Conservation (phyloP, 2,888 invertebrate species). For the Drosophila sordidapex region DNA sequence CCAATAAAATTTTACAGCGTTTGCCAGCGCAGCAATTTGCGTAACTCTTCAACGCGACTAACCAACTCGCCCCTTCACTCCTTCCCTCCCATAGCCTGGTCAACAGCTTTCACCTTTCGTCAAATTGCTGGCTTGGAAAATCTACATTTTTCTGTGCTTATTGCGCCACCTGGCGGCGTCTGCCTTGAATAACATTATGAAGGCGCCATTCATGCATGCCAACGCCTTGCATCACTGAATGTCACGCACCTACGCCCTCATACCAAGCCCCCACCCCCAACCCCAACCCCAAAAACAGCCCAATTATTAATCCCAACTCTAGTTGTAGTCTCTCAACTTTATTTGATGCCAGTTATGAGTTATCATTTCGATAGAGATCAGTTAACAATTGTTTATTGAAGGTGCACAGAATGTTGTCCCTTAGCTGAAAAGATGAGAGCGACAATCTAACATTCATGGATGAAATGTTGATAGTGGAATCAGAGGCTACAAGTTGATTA, state of each 20-base stretch:
- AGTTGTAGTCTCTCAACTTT: too few relatives aligned
- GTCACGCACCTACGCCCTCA: background rate
- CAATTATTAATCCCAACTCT: background rate
- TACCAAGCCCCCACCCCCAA: background rate
- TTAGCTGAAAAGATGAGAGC: background rate
- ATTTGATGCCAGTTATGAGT: background rate
- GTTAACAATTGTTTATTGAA: background rate
- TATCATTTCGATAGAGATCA: background rate
- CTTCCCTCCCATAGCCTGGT: constrained; percentile 32
- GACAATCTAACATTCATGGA: background rate
- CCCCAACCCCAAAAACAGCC: background rate
- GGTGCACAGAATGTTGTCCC: background rate
- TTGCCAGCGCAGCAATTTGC: constrained; percentile 80
- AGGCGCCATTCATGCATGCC: constrained; percentile 40
- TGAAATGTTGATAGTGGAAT: background rate
- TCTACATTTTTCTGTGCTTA: constrained; percentile 28
- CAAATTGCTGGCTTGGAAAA: constrained; percentile 35
- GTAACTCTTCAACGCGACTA: constrained; percentile 50
- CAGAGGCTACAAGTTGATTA: background rate
- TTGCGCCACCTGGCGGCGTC: constrained; percentile 48
- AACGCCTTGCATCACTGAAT: constrained; percentile 4
- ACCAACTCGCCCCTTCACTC: background rate
- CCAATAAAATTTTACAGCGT: constrained; percentile 77
- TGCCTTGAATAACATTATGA: constrained; percentile 69
- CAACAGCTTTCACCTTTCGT: constrained; percentile 72